Base-by-base conservation (phyloP, 1,140 invertebrate genomes). In the Trichomalopsis sarcophagae region DNA sequence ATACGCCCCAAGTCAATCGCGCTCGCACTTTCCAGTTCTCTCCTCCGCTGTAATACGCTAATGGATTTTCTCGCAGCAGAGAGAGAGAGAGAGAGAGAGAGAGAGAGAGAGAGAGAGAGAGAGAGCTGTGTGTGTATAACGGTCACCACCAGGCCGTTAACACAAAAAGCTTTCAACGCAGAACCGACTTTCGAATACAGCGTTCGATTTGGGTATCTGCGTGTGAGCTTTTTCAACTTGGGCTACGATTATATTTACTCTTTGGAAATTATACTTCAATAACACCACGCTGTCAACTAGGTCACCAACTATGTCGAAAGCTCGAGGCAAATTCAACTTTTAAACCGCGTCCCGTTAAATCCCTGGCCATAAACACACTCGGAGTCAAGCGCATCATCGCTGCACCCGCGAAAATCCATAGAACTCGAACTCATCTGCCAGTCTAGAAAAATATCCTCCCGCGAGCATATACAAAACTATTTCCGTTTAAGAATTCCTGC, bases 361-460 rank as follows among this genome's bases (percentile, higher is more conserved):
- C 40, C 9, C 40, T 27, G 27, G 40, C 40, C 36, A 27, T 36
- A 36, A 44, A 44, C 40, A 4, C 33, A 36, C 5, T 36, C 33
- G 33, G 33, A 44, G 40, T 44, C 40, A 44, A 44, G 40, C 40
- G 9, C 40, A 44, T 44, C 40, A 10, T 27, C 27, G 27, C 27
- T 27, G 27, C 40, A 40, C 40, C 40, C 40, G 40, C 3, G 82
- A 86, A 71, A 81, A 84, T 83, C 79, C 33, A 74, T 82, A 79
- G 86, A 86, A 87, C 86, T 87, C 87, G 88, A 88, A 87, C 88
- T 78, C 44, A 79, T 21, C 82, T 71, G 66, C 33, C 82, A 47
- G 27, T 68, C 14, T 1, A 74, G 66, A 27, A 68, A 27, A 23
- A 68, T 17, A 27, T 10, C 21, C 68, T 6, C 1, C 11, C 2